Conservation (phyloP, 2,888 invertebrate genomes). For the Campoplex capitator region DNA sequence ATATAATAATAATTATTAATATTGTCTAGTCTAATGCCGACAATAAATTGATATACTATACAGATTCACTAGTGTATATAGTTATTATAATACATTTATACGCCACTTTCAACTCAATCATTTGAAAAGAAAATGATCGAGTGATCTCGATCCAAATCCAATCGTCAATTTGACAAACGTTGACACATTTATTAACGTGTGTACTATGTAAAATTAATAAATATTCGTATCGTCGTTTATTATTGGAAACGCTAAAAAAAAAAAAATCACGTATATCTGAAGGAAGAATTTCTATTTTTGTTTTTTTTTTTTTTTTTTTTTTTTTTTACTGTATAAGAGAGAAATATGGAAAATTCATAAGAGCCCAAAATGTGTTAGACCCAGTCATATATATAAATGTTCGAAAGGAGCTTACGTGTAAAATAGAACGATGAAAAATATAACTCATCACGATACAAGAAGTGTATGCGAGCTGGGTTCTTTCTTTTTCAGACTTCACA, state of each 20-base stretch:
- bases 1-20: conserved; percentile 45
- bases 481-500: conserved; percentile 41
- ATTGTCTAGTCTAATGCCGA: conserved; percentile 62
- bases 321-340: conserved; percentile 9
- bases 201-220: conserved; percentile 61
- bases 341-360: conserved; percentile 28
- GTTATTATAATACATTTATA: conserved; percentile 44
- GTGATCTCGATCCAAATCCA: background rate
- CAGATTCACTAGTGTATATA: conserved; percentile 49
- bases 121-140: conserved; percentile 10
- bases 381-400: conserved; percentile 16
- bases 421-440: conserved; percentile 52
- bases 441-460: conserved; percentile 42
- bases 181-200: background rate
- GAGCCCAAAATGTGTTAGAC: conserved; percentile 16
- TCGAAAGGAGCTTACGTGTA: conserved; percentile 18
- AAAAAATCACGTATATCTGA: conserved; percentile 21
- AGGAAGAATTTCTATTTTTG: conserved; percentile 25
- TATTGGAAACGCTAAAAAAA: conserved; percentile 13
- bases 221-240: conserved; percentile 6
- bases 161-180: background rate
- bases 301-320: background rate
- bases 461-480: conserved; percentile 21
- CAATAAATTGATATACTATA: conserved; percentile 62
- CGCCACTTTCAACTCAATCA: conserved; percentile 39